Evolutionary conservation across 2,888 invertebrate genomes (phyloP).

Genomic region (Lasioglossum vierecki): DNA sequence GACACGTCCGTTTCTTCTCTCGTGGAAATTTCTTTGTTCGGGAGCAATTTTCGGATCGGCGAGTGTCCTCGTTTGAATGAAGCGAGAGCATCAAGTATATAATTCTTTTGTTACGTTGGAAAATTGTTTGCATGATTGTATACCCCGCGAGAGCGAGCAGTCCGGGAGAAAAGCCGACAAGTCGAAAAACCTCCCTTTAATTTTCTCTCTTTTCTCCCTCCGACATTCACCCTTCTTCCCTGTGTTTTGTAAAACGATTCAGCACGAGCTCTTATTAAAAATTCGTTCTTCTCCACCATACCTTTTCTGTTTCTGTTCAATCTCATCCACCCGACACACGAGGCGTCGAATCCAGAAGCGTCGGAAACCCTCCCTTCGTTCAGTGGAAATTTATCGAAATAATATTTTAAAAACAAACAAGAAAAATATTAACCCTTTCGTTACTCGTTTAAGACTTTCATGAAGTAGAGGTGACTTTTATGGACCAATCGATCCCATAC

Average conservation of each 20-base stretch:
- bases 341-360: slow-evolving; percentile 57
- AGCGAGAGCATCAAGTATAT: slow-evolving; percentile 22
- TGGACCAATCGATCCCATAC: no score
- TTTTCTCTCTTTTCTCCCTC: slow-evolving; percentile 7
- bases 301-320: slow-evolving; percentile 51
- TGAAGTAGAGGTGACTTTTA: no score
- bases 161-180: slow-evolving; percentile 33
- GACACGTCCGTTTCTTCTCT: neutral
- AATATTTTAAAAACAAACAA: no score
- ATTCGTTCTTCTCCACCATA: slow-evolving; percentile 61
- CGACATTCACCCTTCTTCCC: neutral
- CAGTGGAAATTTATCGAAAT: neutral
- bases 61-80: slow-evolving; percentile 47
- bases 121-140: slow-evolving; percentile 74
- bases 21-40: neutral
- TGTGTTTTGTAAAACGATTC: slow-evolving; percentile 60
- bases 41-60: neutral
- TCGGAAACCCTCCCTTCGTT: neutral
- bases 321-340: slow-evolving; percentile 50
- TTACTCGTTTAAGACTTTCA: no score
- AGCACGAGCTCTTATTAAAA: slow-evolving; percentile 77
- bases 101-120: slow-evolving; percentile 50
- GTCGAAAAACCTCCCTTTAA: neutral
- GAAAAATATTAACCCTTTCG: neutral
- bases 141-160: slow-evolving; percentile 55